Percentiles rank a stretch among this genome's conserved stretches.
Conservation (phyloP, 2,113 vertebrate genomes). For the Corythaeola cristata region DNA sequence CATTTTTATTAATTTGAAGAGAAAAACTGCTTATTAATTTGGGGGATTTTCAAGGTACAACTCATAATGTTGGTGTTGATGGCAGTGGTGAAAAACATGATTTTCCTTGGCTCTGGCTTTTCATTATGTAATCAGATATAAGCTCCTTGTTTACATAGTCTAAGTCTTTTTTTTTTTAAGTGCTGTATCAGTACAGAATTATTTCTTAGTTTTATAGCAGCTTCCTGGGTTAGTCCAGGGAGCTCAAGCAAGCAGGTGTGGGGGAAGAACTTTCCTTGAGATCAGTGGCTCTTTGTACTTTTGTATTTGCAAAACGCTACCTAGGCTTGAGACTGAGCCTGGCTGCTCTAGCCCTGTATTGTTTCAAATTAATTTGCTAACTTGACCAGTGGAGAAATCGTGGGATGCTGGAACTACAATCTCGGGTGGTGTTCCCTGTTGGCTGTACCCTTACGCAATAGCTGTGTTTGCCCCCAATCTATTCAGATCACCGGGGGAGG, state of each 20-base stretch:
- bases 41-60: neutral
- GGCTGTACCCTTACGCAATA: neutral
- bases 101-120: neutral
- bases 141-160: neutral
- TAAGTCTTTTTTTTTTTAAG: accelerated
- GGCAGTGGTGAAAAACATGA: neutral
- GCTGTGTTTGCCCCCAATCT: neutral
- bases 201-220: neutral
- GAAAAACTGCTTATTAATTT: neutral
- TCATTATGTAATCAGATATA: neutral
- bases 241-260: neutral
- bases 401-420: neutral
- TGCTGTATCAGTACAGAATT: neutral
- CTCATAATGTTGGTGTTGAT: neutral
- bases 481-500: accelerated
- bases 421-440: neutral
- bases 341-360: neutral
- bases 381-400: neutral
- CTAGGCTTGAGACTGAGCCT: neutral
- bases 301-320: neutral
- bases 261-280: neutral
- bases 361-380: neutral
- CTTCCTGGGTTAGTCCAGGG: neutral
- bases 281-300: neutral
- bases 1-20: neutral